These are phyloP conservation scores for Pseudomugil gertrudae DNA, from an alignment of 2,797 vertebrate species.

Conservation along the genomic window DNA sequence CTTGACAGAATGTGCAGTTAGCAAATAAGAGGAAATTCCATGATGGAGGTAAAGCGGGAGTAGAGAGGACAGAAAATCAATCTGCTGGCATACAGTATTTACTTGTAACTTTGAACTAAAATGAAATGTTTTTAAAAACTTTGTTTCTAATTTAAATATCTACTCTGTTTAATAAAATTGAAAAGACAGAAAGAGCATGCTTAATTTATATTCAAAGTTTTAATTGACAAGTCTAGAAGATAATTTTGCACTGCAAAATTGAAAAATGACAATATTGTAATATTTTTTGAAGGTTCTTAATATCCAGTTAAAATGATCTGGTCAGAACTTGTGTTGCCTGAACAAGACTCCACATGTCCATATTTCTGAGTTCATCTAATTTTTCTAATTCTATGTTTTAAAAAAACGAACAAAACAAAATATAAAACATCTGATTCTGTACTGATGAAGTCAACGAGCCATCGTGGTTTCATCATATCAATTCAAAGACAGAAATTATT, in stretches of 20 bases:
- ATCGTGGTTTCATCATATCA: conserved; percentile 26
- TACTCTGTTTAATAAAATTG: neutral
- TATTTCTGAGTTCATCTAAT: too few species aligned
- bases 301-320: conserved; percentile 16
- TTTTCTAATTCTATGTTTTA: neutral
- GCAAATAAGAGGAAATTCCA: neutral
- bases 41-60: neutral
- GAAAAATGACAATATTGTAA: neutral
- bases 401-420: neutral
- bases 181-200: neutral
- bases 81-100: neutral
- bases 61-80: neutral
- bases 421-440: neutral
- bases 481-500: neutral
- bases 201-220: neutral
- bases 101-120: neutral
- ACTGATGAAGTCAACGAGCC: conserved; percentile 8
- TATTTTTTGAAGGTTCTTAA: neutral
- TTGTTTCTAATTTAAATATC: too few species aligned
- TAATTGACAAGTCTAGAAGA: neutral
- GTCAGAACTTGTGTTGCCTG: too few species aligned
- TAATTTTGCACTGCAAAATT: neutral
- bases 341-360: too few species aligned
- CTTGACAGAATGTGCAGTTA: neutral
- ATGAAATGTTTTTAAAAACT: too few species aligned